Conservation (phyloP, 2,113 vertebrate species). For the human (Homo sapiens) region GRCh38 chr4:180228001-180228500, state of each 20-base stretch:
- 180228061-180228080: conserved; percentile 78
- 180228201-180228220: conserved; percentile 26
- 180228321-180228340: neutral
- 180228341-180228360: neutral
- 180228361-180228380: neutral
- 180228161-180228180: conserved; percentile 69
- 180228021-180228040: conserved; percentile 83
- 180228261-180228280: conserved; percentile 11
- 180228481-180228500: neutral
- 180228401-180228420: neutral
- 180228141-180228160: conserved; percentile 52
- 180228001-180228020: conserved; percentile 76
- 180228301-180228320: neutral
- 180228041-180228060: conserved; percentile 79
- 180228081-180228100: conserved; percentile 80
- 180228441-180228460: neutral
- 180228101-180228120: conserved; percentile 65
- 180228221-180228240: conserved; percentile 36
- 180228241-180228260: neutral
- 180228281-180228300: neutral
- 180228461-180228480: neutral
- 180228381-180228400: neutral
- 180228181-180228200: conserved; percentile 22
- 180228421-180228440: neutral
- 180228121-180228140: conserved; percentile 68